Evolutionary conservation across 1,140 invertebrate genomes (phyloP), one percentile per base, ranked within the genome.

Genomic region (Sinonovacula constricta): DNA sequence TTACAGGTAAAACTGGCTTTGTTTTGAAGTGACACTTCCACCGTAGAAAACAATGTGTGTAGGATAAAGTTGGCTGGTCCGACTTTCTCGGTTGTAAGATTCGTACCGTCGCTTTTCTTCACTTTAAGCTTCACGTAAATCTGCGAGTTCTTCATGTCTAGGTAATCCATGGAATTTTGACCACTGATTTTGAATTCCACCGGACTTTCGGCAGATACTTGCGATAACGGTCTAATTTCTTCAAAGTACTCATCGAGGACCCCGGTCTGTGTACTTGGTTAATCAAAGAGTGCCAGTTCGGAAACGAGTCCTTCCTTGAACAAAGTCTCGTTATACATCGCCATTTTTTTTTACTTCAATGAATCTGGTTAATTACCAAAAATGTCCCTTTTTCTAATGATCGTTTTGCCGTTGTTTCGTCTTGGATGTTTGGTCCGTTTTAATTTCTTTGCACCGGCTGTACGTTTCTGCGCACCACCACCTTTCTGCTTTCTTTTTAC

Each of bases 151-250:
- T 72, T 70, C 24, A 82, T 15, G 36, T 82, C 77, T n/a, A 82
- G 57, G 49, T 72, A 82, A 60, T 82, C 81, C 77, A 82, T 79
- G 18, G 63, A 72, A 72, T 82, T 75, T 63, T 82, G 71, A 57
- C 77, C 54, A 62, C 76, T 72, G 10, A 82, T 75, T 60, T 63
- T 53, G 67, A 80, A 80, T 39, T 82, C 72, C 0, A 77, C 68
- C 2, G 59, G 78, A 14, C 66, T 34, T 30, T 80, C 53, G 10
- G 39, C 57, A 33, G 63, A 69, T 7, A 83, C 39, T 67, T 80
- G 81, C 14, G 74, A 80, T 49, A 78, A 63, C 5, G 81, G 72
- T 26, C 68, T 68, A 56, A 77, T 59, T 68, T 82, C 71, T 79
- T 80, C 74, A 57, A 34, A 78, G 30, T 66, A 77, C 3, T 60